Evolutionary conservation across 2,888 invertebrate species (phyloP).

Genomic region (Orthosia cruda): DNA sequence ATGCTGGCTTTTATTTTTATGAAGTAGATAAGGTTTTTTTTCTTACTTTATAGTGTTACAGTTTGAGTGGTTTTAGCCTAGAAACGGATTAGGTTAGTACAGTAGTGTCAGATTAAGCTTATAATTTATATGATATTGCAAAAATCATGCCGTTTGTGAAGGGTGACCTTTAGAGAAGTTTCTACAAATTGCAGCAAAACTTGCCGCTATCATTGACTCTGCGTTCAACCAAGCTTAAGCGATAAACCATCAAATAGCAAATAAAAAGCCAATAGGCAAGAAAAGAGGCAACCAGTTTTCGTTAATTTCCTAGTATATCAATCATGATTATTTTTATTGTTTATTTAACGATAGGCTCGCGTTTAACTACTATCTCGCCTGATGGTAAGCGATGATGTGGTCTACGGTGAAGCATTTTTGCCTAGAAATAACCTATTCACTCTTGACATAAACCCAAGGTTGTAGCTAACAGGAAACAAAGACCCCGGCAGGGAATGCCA

Average conservation of each 20-base stretch:
- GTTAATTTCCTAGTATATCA: background rate
- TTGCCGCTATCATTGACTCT: background rate
- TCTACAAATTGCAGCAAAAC: background rate
- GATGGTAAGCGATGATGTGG: no score
- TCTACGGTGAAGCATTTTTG: no score
- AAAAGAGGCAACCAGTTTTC: background rate
- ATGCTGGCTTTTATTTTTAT: background rate
- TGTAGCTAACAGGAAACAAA: no score
- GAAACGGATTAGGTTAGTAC: no score
- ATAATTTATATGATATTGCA: no score
- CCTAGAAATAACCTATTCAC: no score
- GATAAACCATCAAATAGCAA: background rate
- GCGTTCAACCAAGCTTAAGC: background rate
- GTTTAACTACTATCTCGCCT: no score
- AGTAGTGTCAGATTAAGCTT: background rate
- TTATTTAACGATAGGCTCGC: no score
- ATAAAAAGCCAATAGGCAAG: background rate
- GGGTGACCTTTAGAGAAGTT: background rate
- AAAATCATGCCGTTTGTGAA: background rate
- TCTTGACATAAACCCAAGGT: no score
- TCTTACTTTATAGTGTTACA: background rate
- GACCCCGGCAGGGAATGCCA: no score
- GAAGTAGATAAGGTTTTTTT: background rate
- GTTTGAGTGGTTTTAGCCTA: background rate
- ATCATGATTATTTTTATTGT: no score